Evolutionary conservation across 2,113 vertebrate species (phyloP), one percentile per base, ranked within the genome.

Genomic region (Ondatra zibethicus): DNA sequence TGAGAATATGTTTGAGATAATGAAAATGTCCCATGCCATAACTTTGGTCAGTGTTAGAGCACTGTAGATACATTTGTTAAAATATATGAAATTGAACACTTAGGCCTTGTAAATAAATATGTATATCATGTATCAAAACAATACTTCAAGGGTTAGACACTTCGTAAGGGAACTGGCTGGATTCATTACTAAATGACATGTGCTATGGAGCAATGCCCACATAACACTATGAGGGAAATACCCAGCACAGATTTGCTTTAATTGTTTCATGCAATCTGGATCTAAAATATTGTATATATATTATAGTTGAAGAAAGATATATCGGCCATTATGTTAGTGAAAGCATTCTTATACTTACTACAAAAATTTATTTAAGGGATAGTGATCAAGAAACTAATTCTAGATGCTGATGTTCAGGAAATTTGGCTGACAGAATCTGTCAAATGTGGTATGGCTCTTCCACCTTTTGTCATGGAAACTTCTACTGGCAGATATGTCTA

Each of bases 351-450:
- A 66, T 3, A n/a, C 75, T 95, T 90, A 80, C 88, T 72, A 80
- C 72, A 82, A 68, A 75, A 33, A 84, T 52, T 91, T 93, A 52
- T 21, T 65, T 47, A 65, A 47, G 31, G 2, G 1, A 9, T 66
- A 94, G 42, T 55, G 72, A 55, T 81, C 39, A 94, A 86, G 61
- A 88, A 93, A 19, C 78, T 78, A 36, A 8, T 92, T 36, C 47
- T 75, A 16, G 39, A 92, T 68, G 94, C 68, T 68, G 98, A 76
- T 16, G 61, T 66, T 84, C 75, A 89, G 36, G 65, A 73, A 97
- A 6, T 42, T 61, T 33, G 86, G 5, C 6, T 93, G 96, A 96
- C n/a, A 75, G 36, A 95, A 96, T 98, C 97, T 82, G 91, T 42
- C 61, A 95, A 95, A 19, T 95, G 70, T 88, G 91, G 23, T 29